A percentile compares a stretch with the other conserved stretches of the same genome.
These are phyloP conservation scores for Encarsia formosa DNA, from an alignment of 2,888 invertebrate species.

Conservation along the genomic window DNA sequence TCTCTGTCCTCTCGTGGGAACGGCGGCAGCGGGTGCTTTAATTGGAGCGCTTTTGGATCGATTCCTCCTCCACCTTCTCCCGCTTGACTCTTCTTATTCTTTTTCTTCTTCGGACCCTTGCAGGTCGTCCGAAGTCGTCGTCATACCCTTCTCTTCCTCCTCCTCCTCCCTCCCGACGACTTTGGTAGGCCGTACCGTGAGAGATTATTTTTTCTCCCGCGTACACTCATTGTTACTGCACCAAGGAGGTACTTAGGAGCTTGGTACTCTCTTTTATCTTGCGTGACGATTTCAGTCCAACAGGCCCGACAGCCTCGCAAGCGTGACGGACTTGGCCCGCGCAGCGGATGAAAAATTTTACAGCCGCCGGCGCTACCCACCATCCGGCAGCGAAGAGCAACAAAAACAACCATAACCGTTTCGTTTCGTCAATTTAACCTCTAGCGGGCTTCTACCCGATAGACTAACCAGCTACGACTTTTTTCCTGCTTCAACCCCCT, in stretches of 20 bases:
- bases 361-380: constrained; percentile 16
- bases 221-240: background rate
- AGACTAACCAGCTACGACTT: too few relatives aligned
- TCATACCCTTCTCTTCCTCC: background rate
- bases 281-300: background rate
- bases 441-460: too few relatives aligned
- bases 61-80: constrained; percentile 3
- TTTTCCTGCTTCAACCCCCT: too few relatives aligned
- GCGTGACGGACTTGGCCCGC: constrained; percentile 25
- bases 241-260: background rate
- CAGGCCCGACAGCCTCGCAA: constrained; percentile 5
- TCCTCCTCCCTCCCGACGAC: constrained; percentile 3
- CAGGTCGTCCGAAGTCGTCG: background rate
- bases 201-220: constrained; percentile 10
- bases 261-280: background rate
- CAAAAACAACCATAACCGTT: background rate
- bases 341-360: constrained; percentile 14
- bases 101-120: background rate
- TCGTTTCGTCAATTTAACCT: constrained; percentile 18
- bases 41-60: constrained; percentile 17
- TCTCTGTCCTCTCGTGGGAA: constrained; percentile 29
- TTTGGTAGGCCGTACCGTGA: constrained; percentile 16
- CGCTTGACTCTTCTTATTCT: background rate
- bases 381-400: background rate
- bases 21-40: constrained; percentile 14